Evolutionary conservation across 2,888 invertebrate genomes (phyloP), one percentile per base, ranked within the genome.

Genomic region (Eudasyphora cyanicolor): DNA sequence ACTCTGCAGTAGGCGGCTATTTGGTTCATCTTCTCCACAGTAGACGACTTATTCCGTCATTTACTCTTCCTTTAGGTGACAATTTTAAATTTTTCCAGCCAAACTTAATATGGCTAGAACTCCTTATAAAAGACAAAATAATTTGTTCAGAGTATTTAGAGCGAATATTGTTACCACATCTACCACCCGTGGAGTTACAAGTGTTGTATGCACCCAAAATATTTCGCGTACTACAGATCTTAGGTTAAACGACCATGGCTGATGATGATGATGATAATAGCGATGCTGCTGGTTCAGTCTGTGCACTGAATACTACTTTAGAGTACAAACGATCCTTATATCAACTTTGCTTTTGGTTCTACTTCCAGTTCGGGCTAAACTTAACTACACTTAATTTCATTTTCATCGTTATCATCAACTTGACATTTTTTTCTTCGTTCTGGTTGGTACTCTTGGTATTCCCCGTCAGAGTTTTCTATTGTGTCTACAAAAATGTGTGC

Each of bases 171-270:
- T 74, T 74, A 51, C 60, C 69, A 74, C 73, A 76, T 76, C 76
- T 76, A 76, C 80, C 81, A 54, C 84, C 86, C 57, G 76, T 75
- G 42, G 82, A 84, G 85, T 78, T 80, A 74, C 54, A 54, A 54
- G 54, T 19, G 54, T 21, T 54, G 54, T 49, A 17, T n/a, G 14
- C 7, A 27, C 24, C 8, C n/a, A 45, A 2, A 2, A 6, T 38
- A 14, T n/a, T n/a, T n/a, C 45, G 54, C 38, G 29, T 75, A 35
- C 6, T 21, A 51, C 1, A 19, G 21, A 51, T 51, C 51, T 51
- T 51, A 21, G 51, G 51, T 51, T 4, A 5, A 27, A 12, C 24
- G 38, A 38, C 38, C 8, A 38, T 12, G 38, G 38, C 10, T 45
- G 21, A 54, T 10, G 24, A 27, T 27, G 57, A 12, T 45, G n/a